Percentiles rank a stretch among this genome's conserved stretches.
Conservation (phyloP, 1,140 invertebrate species). For the Drosophila cardini region DNA sequence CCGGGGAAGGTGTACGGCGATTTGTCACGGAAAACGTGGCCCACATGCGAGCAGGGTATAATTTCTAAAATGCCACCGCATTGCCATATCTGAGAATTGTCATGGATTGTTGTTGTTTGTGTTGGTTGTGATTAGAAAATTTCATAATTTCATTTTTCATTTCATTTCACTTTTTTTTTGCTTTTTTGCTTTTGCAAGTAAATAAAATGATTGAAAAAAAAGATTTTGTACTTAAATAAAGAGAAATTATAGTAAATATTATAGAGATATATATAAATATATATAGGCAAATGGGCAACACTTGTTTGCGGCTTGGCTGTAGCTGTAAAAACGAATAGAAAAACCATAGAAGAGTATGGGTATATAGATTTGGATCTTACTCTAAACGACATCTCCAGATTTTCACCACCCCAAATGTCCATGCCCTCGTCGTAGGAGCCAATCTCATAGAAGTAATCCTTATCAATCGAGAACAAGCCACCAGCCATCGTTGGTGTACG, state of each 20-base stretch:
- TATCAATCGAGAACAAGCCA: conserved; percentile 98
- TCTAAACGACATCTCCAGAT: conserved; percentile 99
- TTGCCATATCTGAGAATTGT: conserved; percentile 95
- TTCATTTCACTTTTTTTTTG: conserved; percentile 39
- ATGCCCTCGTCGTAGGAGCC: conserved; percentile 99
- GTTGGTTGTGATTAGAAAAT: conserved; percentile 57
- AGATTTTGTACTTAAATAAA: conserved; percentile 40
- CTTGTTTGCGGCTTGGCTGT: conserved; percentile 69
- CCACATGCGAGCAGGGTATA: conserved; percentile 97
- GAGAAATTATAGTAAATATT: conserved; percentile 38
- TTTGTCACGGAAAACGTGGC: conserved; percentile 99
- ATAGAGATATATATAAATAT: conserved; percentile 26
- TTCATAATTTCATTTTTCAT: conserved; percentile 16
- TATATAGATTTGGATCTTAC: conserved; percentile 87
- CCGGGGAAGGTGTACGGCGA: conserved; percentile 99
- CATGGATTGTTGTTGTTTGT: conserved; percentile 58
- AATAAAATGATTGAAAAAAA: conserved; percentile 14
- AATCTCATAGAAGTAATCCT: conserved; percentile 98
- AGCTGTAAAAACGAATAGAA: conserved; percentile 57
- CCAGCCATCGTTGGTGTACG: conserved; percentile 99
- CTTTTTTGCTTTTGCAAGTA: conserved; percentile 13
- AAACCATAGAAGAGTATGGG: conserved; percentile 34
- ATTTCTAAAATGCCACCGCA: conserved; percentile 98
- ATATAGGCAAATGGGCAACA: conserved; percentile 41
- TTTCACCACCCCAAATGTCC: conserved; percentile 99